Conservation (phyloP, 2,113 vertebrate species). For the Crocuta crocuta region DNA sequence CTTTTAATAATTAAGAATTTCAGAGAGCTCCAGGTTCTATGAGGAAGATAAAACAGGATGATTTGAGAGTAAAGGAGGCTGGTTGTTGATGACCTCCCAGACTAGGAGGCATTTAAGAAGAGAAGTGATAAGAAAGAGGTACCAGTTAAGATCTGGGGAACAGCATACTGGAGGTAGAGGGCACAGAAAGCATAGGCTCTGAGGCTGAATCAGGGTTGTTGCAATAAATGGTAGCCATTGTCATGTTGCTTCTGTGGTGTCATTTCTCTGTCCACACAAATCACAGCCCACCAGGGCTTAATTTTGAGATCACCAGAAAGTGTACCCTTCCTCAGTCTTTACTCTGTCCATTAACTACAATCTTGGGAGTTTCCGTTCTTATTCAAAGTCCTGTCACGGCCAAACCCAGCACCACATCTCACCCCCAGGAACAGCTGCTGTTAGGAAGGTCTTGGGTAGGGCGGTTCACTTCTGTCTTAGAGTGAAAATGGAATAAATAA, state of each 20-base stretch:
- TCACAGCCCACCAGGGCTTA: background rate
- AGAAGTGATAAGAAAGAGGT: background rate
- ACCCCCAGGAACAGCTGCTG: background rate
- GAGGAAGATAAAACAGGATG: background rate
- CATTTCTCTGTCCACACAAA: background rate
- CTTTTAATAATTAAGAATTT: background rate
- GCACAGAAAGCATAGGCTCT: background rate
- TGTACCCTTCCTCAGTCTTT: background rate
- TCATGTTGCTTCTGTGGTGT: background rate
- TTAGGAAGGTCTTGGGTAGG: background rate
- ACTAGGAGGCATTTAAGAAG: background rate
- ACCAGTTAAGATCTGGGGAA: too few species aligned
- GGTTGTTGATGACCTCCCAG: background rate
- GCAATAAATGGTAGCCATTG: background rate
- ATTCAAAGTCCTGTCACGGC: background rate
- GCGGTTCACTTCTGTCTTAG: background rate
- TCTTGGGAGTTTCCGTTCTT: background rate
- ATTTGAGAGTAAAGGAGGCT: background rate
- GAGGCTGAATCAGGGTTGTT: background rate
- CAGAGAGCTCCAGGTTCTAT: background rate
- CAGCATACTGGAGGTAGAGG: rapidly evolving
- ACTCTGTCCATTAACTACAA: background rate
- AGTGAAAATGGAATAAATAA: background rate
- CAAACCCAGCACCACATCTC: background rate
- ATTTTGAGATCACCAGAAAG: background rate